Evolutionary conservation across 2,888 invertebrate species (phyloP).

Genomic region (Trimorus sp.): DNA sequence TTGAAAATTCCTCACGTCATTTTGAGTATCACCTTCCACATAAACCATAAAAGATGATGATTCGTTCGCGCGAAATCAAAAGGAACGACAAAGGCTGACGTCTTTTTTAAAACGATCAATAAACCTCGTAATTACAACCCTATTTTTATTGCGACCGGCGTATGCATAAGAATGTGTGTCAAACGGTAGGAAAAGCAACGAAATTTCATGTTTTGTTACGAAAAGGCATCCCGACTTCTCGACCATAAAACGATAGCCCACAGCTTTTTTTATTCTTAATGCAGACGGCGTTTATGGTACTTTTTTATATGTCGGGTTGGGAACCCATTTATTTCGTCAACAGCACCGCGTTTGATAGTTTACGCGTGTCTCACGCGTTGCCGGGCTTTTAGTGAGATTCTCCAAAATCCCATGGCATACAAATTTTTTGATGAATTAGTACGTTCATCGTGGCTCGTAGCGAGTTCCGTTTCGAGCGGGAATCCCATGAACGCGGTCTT

Average conservation of each 20-base stretch:
- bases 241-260: conserved; percentile 64
- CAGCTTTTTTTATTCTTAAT: conserved; percentile 58
- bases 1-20: conserved; percentile 40
- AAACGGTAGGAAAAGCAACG: conserved; percentile 67
- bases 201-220: conserved; percentile 60
- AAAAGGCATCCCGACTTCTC: conserved; percentile 49
- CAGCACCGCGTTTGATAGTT: conserved; percentile 53
- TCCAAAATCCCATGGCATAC: conserved; percentile 59
- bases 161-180: conserved; percentile 64
- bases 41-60: conserved; percentile 52
- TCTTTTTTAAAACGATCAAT: conserved; percentile 61
- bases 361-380: conserved; percentile 61
- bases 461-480: conserved; percentile 37
- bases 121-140: conserved; percentile 62
- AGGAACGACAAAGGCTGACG: conserved; percentile 55
- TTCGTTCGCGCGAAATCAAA: conserved; percentile 54
- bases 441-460: conserved; percentile 41
- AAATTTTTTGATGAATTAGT: conserved; percentile 62
- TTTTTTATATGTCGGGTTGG: conserved; percentile 46
- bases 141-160: conserved; percentile 55
- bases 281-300: conserved; percentile 61
- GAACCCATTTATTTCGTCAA: conserved; percentile 62
- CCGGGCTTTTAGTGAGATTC: conserved; percentile 39
- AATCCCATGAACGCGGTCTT: conserved; percentile 47
- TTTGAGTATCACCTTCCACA: conserved; percentile 40